These are phyloP conservation scores for Heliangelus exortis DNA, from an alignment of 2,797 vertebrate genomes.

Conservation along the genomic window DNA sequence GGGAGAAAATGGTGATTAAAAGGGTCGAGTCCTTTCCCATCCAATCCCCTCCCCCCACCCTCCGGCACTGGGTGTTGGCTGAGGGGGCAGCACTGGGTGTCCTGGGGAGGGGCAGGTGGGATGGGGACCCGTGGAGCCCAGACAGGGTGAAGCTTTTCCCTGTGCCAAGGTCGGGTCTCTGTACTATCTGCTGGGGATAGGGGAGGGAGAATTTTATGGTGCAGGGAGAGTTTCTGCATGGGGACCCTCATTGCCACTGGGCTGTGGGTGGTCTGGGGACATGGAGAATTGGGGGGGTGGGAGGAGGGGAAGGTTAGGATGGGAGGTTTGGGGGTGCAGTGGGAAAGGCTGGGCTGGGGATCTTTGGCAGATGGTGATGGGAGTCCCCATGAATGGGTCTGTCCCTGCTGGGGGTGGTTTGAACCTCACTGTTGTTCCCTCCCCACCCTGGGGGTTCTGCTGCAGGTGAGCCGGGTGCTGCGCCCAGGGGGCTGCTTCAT, in stretches of 20 bases:
- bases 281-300: fast-evolving
- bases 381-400: neutral
- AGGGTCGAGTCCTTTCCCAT: slow-evolving; percentile 24
- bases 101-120: neutral
- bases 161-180: fast-evolving
- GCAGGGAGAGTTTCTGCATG: neutral
- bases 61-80: neutral
- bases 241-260: fast-evolving
- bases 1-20: slow-evolving; percentile 74
- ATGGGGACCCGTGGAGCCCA: too few relatives aligned
- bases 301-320: neutral
- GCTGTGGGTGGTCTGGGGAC: neutral
- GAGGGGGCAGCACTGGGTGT: neutral
- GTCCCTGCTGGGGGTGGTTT: fast-evolving
- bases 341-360: neutral
- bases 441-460: neutral
- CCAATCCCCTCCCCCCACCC: neutral
- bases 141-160: neutral
- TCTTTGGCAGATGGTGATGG: neutral
- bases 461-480: slow-evolving; percentile 88
- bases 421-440: neutral
- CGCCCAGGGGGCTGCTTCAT: slow-evolving; percentile 86
- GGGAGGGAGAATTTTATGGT: neutral
- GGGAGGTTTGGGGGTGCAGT: too few relatives aligned
- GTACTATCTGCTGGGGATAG: neutral